Evolutionary conservation across 2,888 invertebrate genomes (phyloP).

Genomic region (Eurois occulta): DNA sequence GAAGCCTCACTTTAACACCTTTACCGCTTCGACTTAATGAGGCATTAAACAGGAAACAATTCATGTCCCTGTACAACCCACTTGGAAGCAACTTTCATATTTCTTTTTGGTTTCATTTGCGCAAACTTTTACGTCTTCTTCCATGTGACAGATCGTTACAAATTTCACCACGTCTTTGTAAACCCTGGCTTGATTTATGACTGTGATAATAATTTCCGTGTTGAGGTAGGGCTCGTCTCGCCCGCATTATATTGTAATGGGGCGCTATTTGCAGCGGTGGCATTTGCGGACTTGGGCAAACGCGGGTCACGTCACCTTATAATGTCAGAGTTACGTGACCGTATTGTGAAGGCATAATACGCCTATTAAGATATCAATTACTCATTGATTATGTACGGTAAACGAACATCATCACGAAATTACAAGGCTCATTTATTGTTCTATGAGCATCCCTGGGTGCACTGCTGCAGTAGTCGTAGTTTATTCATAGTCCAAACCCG

Average conservation of each 20-base stretch:
- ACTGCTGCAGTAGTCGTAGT: constrained; percentile 5
- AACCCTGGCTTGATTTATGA: constrained; percentile 80
- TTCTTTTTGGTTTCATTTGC: constrained; percentile 26
- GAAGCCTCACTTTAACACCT: constrained; percentile 15
- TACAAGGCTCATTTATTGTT: constrained; percentile 18
- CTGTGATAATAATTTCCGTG: constrained; percentile 84
- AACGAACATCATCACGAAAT: constrained; percentile 18
- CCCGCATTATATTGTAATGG: constrained; percentile 76
- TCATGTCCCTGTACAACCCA: not conserved
- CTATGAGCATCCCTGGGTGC: constrained; percentile 4
- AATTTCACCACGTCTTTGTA: constrained; percentile 77
- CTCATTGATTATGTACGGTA: constrained; percentile 19
- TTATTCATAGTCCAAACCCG: constrained; percentile 20
- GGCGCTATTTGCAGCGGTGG: constrained; percentile 75
- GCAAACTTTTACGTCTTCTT: constrained; percentile 42
- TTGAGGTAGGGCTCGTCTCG: constrained; percentile 84
- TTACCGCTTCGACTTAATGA: not conserved
- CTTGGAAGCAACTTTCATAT: not conserved
- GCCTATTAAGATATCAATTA: constrained; percentile 44
- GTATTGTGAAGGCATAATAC: constrained; percentile 45
- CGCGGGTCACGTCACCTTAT: constrained; percentile 72
- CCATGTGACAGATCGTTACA: constrained; percentile 68
- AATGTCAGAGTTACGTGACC: constrained; percentile 69
- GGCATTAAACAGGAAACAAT: constrained; percentile 18
- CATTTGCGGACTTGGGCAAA: constrained; percentile 73